Base-by-base conservation (phyloP, 2,113 vertebrate species). In the Tiliqua scincoides region DNA sequence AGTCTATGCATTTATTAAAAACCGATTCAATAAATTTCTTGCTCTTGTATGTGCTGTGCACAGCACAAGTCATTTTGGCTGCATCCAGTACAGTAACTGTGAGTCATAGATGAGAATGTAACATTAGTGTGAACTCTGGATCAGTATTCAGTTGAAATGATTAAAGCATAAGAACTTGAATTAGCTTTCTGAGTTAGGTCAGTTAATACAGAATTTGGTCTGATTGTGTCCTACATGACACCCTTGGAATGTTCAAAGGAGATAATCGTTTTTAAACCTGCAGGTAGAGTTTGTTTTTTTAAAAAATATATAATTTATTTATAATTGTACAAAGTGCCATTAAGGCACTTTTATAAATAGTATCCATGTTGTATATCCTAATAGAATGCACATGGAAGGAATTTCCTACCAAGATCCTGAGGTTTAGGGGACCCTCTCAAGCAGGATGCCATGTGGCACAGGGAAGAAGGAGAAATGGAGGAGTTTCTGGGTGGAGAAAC, bases 11-110 rank as follows among this genome's bases (percentile, higher is more conserved):
- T 84, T 23, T 73, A 0, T 72, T 91, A 85, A 83, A 79, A 86
- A 82, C 73, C 48, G 54, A 25, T 89, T 63, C 82, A 27, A 62
- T 88, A 86, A 12, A 88, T 92, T 91, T 37, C 80, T 86, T 25
- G 1, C 0, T 82, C 21, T 89, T 91, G 85, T 89, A 61, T 80
- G 52, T 76, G 79, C 84, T 3, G 82, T 84, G 88, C 88, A 59
- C 61, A 35, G 15, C 81, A 67, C 85, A 87, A 76, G 89, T 87
- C 88, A 88, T 70, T 92, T 85, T 1, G 80, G 72, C 85, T 89
- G 40, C 88, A 63, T 92, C 84, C 61, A 54, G 37, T 88, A 71
- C 63, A 86, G 61, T 88, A 86, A 76, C 65, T 87, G 79, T 85
- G 65, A 91, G 77, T 70, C 6, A 8, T 23, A 37, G 27, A 11